phyloP scores from a whole-genome alignment of 2,888 invertebrate species.

The Pasiphila rectangulata region DNA sequence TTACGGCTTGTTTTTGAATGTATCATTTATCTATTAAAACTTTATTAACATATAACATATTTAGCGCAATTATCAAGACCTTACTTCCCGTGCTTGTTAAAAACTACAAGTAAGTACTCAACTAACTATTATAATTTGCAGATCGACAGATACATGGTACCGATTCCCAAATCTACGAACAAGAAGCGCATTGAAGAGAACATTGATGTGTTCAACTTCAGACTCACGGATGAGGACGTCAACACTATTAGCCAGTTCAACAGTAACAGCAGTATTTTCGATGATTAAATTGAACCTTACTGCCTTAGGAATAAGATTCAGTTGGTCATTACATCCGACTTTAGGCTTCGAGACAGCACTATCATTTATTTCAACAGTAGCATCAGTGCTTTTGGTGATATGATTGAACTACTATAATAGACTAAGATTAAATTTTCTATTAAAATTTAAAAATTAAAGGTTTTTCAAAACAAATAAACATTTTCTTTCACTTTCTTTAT shows the following conservation, averaged over 20 bases:
- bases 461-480: not conserved
- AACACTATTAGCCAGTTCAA: conserved; percentile 71
- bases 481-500: not conserved
- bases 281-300: conserved; percentile 18
- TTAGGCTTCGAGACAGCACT: too few species aligned
- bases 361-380: too few species aligned
- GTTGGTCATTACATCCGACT: not conserved
- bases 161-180: conserved; percentile 82
- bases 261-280: conserved; percentile 47
- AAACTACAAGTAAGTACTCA: too few species aligned
- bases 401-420: too few species aligned
- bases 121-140: conserved; percentile 42
- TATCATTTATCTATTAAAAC: too few species aligned
- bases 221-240: conserved; percentile 73
- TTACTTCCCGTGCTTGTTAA: too few species aligned
- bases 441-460: not conserved
- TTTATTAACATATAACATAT: too few species aligned
- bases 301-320: not conserved
- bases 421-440: too few species aligned
- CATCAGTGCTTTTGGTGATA: too few species aligned
- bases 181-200: conserved; percentile 74
- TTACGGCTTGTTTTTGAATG: too few species aligned
- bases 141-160: conserved; percentile 76
- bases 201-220: conserved; percentile 81
- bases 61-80: too few species aligned